These are phyloP conservation scores for Brachycybe producta DNA, from an alignment of 2,888 invertebrate species.

Conservation along the genomic window DNA sequence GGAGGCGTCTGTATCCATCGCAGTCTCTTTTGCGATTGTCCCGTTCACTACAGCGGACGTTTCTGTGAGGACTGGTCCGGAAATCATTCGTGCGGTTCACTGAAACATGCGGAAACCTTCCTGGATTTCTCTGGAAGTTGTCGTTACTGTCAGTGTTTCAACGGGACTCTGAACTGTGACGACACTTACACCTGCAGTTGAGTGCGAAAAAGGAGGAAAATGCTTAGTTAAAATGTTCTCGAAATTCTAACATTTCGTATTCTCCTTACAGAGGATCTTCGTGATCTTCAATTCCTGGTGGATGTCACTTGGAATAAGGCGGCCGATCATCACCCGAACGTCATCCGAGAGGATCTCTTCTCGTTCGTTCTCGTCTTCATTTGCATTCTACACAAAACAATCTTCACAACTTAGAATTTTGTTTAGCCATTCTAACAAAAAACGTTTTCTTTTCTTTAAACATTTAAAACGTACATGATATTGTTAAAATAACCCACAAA, in stretches of 20 bases:
- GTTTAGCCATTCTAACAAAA: no score
- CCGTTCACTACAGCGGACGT: slow-evolving; percentile 5
- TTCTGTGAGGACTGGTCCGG: slow-evolving; percentile 1
- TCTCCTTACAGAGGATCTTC: neutral
- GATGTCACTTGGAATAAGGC: neutral
- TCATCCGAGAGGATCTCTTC: no score
- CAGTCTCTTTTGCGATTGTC: slow-evolving; percentile 10
- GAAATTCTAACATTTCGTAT: neutral
- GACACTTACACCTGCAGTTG: slow-evolving; percentile 5
- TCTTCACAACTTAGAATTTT: no score
- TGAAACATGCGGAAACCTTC: neutral
- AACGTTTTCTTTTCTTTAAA: no score
- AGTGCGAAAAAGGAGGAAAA: no score
- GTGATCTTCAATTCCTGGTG: neutral
- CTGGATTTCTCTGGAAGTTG: slow-evolving; percentile 8
- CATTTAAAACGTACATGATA: no score
- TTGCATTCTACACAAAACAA: no score
- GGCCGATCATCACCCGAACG: no score
- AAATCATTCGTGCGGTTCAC: slow-evolving; percentile 3
- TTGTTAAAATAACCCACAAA: no score
- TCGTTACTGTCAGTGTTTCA: slow-evolving; percentile 1
- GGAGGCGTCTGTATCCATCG: slow-evolving; percentile 9
- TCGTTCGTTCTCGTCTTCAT: no score
- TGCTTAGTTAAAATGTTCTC: neutral
- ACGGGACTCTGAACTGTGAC: slow-evolving; percentile 8